Evolutionary conservation across 2,888 invertebrate genomes (phyloP).

Genomic region (Orchesellides sinensis): DNA sequence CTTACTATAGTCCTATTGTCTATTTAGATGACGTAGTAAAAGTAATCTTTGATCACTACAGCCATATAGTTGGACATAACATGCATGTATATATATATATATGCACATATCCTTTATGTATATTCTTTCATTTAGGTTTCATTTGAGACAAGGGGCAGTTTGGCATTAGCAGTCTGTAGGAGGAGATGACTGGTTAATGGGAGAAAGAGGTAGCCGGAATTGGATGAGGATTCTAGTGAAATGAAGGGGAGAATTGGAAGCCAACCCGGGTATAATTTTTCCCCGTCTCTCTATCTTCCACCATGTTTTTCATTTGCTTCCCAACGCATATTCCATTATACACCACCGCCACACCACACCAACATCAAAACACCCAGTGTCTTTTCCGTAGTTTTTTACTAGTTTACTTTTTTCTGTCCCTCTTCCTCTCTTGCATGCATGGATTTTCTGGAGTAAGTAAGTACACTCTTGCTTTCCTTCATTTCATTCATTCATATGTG

Average conservation of each 20-base stretch:
- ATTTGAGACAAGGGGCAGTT: background rate
- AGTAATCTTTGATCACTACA: no score
- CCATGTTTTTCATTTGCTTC: background rate
- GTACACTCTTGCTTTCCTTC: background rate
- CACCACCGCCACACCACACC: slow-evolving; percentile 6
- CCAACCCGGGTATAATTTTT: slow-evolving; percentile 26
- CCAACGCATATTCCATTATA: background rate
- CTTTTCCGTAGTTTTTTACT: no score
- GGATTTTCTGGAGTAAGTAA: background rate
- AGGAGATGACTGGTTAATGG: slow-evolving; percentile 50
- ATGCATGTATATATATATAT: no score
- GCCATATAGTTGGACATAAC: no score
- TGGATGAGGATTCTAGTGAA: slow-evolving; percentile 42
- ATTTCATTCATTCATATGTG: background rate
- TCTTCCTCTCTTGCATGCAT: slow-evolving; percentile 4
- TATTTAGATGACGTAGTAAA: no score
- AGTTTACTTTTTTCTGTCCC: no score
- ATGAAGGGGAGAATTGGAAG: slow-evolving; percentile 69
- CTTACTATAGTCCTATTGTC: no score
- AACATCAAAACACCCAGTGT: background rate
- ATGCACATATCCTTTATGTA: background rate
- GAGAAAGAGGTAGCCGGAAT: slow-evolving; percentile 54
- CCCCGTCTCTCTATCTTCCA: background rate
- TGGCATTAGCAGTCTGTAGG: slow-evolving; percentile 10
- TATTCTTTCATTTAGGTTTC: background rate